A percentile compares a stretch with the other conserved stretches of the same genome.
Conservation (phyloP, 2,113 vertebrate species). For the Hassar affinis region DNA sequence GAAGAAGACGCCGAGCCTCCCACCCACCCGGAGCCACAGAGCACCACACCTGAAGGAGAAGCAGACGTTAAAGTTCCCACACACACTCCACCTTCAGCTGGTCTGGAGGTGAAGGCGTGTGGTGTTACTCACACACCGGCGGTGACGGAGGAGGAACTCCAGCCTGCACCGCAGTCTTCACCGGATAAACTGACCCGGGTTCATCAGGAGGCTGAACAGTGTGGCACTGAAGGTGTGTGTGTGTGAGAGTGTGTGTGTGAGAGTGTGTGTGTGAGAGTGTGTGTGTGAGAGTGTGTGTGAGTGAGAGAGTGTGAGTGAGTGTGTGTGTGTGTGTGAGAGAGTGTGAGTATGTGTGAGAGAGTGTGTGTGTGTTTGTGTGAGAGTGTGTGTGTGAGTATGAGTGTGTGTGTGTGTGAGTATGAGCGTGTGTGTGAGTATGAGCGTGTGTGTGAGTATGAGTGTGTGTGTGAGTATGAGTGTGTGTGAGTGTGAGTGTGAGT, state of each 20-base stretch:
- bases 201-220: conserved; percentile 23
- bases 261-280: neutral
- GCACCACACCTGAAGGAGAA: neutral
- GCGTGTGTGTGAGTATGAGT: too few species aligned
- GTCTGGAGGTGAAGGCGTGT: neutral
- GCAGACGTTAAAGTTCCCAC: neutral
- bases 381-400: too few species aligned
- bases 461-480: too few species aligned
- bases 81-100: neutral
- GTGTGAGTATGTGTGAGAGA: too few species aligned
- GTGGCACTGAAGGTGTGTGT: neutral
- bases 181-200: neutral
- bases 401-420: too few species aligned
- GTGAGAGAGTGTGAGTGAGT: too few species aligned
- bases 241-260: neutral
- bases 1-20: conserved; percentile 24
- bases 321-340: too few species aligned
- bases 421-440: too few species aligned
- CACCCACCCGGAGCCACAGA: neutral
- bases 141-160: neutral
- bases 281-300: too few species aligned
- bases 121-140: neutral
- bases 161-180: neutral
- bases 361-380: too few species aligned
- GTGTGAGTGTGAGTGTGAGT: too few species aligned